phyloP scores from a whole-genome alignment of 2,888 invertebrate genomes.

The Rapana venosa region DNA sequence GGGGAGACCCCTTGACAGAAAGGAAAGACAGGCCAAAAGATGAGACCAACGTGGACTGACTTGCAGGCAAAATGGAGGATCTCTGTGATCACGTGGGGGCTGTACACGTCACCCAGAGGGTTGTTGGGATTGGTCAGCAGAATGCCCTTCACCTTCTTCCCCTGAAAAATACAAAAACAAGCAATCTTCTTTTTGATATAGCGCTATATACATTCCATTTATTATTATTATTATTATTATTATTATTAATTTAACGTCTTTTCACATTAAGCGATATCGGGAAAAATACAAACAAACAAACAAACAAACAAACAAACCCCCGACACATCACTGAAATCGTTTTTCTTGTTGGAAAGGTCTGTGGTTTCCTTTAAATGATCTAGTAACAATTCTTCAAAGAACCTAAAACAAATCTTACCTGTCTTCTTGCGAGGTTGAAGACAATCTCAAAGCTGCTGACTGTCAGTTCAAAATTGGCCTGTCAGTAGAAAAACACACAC shows the following conservation, averaged over 20 bases:
- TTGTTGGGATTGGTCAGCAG: constrained; percentile 72
- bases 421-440: constrained; percentile 41
- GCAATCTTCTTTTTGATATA: too few relatives aligned
- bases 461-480: constrained; percentile 46
- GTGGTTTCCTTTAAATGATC: too few relatives aligned
- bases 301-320: not conserved
- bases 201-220: too few relatives aligned
- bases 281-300: not conserved
- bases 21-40: too few relatives aligned
- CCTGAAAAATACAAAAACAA: constrained; percentile 52
- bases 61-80: constrained; percentile 67
- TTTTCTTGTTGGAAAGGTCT: too few relatives aligned
- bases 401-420: constrained; percentile 35
- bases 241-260: too few relatives aligned
- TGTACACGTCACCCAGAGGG: constrained; percentile 69
- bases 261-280: not conserved
- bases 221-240: too few relatives aligned
- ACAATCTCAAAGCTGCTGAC: constrained; percentile 42
- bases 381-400: too few relatives aligned
- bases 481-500: not conserved
- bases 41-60: constrained; percentile 46
- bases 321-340: too few relatives aligned
- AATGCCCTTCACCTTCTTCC: constrained; percentile 64
- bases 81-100: constrained; percentile 58
- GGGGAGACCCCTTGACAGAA: too few relatives aligned